Base-by-base conservation (phyloP, 2,888 invertebrate genomes). In the Chrysotoxum bicinctum region DNA sequence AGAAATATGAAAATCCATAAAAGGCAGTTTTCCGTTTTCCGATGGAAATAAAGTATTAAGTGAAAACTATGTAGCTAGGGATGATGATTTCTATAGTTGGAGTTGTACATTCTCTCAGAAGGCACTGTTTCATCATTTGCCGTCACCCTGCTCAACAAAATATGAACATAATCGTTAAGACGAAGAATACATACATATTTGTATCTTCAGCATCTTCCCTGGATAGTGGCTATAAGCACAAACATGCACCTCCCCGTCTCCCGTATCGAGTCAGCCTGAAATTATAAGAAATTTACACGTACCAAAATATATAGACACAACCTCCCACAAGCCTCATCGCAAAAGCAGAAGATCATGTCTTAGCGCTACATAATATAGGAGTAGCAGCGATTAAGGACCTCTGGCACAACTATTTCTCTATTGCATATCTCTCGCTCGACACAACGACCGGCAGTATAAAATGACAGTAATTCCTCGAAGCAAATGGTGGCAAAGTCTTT, bases 401-500 rank as follows among this genome's bases (percentile, higher is more conserved):
- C 45, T 75, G 80, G 56, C 58, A 37, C 52, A 75, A 58, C 69
- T 56, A 84, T 64, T 43, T 74, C 50, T 75, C 32, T 75, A 52
- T 75, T 52, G 69, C 58, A 80, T 75, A 80, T 80, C 64, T 70
- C 48, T 52, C 35, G 58, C 30, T 37, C 62, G 62, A 74, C 75
- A 70, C 69, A 66, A 56, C 62, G 60, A 68, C 30, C 69, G 40
- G 40, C 69, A 54, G 60, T 78, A 58, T 79, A 75, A 79, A 79
- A 79, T 74, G 83, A 79, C 69, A 79, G 83, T 84, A 73, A 84
- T 84, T 84, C 83, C 79, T 84, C 43, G 52, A 79, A 64, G 83
- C 73, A 79, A 74, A 84, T 64, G 79, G 50, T 70, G 73, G 68
- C 69, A 69, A 52, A 73, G 37, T 60, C 69, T 45, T 32, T 62